These are phyloP conservation scores for Helostoma temminkii DNA, from an alignment of 2,797 vertebrate species.

Conservation along the genomic window DNA sequence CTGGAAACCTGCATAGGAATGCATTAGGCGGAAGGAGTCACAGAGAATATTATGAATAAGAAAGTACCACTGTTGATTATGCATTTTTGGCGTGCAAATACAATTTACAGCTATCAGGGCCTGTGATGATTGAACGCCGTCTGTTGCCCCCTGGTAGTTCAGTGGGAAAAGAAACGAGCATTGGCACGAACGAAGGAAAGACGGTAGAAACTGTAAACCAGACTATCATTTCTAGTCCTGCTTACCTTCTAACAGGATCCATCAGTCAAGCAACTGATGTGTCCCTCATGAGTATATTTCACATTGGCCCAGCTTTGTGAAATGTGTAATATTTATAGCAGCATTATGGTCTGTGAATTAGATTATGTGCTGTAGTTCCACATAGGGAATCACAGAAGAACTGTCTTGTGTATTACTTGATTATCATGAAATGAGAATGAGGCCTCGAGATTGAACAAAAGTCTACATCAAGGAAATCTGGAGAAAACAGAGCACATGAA, in stretches of 20 bases:
- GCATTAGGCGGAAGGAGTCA: constrained; percentile 70
- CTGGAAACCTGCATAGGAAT: constrained; percentile 63
- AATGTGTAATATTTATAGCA: constrained; percentile 73
- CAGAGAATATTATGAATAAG: constrained; percentile 78
- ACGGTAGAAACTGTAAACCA: constrained; percentile 52
- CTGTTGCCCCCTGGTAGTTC: constrained; percentile 75
- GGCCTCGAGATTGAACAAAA: constrained; percentile 61
- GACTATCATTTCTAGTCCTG: constrained; percentile 72
- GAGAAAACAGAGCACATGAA: constrained; percentile 40
- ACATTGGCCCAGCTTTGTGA: constrained; percentile 70
- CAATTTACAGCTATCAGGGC: constrained; percentile 79
- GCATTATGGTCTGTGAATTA: constrained; percentile 67
- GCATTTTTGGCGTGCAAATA: constrained; percentile 69
- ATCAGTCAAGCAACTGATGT: constrained; percentile 75
- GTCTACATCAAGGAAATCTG: constrained; percentile 62
- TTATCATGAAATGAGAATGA: constrained; percentile 73
- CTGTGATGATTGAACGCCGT: constrained; percentile 76
- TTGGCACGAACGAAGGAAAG: constrained; percentile 56
- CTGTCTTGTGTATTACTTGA: constrained; percentile 73
- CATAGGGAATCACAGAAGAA: constrained; percentile 58
- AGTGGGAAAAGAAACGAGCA: constrained; percentile 69
- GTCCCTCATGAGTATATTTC: constrained; percentile 75
- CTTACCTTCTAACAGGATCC: constrained; percentile 71
- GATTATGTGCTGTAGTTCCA: constrained; percentile 61
- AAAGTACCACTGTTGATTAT: constrained; percentile 78